phyloP scores from a whole-genome alignment of 2,888 invertebrate genomes.

The Hyles lineata region DNA sequence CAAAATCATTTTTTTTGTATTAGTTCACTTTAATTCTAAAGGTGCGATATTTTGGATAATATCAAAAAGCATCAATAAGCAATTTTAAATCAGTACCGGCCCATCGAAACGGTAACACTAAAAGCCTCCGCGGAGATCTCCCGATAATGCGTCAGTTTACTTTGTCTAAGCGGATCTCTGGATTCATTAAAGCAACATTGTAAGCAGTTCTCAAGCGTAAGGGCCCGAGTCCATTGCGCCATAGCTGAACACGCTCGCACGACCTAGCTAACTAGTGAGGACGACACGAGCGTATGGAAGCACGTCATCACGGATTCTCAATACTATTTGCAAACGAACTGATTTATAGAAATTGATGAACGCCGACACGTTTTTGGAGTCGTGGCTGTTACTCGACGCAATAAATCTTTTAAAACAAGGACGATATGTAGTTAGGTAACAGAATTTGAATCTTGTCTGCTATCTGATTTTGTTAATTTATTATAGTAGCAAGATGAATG shows the following conservation, averaged over 20 bases:
- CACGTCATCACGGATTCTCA: constrained; percentile 59
- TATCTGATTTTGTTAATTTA: constrained; percentile 30
- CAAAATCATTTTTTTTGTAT: too few relatives aligned
- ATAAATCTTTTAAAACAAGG: constrained; percentile 21
- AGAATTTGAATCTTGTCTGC: constrained; percentile 33
- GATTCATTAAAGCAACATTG: constrained; percentile 25
- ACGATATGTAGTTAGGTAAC: constrained; percentile 8
- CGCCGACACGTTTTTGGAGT: constrained; percentile 20
- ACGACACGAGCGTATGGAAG: constrained; percentile 55
- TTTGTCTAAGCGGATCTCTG: constrained; percentile 30
- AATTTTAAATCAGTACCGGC: constrained; percentile 1
- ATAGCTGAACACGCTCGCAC: constrained; percentile 49
- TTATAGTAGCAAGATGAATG: neutral
- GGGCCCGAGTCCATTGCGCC: constrained; percentile 48
- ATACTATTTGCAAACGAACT: constrained; percentile 41
- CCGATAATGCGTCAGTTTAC: constrained; percentile 26
- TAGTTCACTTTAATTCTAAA: too few relatives aligned
- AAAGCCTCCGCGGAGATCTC: constrained; percentile 27
- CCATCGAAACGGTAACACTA: neutral
- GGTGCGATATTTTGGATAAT: neutral
- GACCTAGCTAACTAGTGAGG: constrained; percentile 57
- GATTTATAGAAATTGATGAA: constrained; percentile 28
- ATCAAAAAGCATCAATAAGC: neutral
- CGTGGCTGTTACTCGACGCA: constrained; percentile 17
- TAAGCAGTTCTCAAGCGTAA: constrained; percentile 31